Evolutionary conservation across 2,888 invertebrate genomes (phyloP).

Genomic region (Agelastica alni): DNA sequence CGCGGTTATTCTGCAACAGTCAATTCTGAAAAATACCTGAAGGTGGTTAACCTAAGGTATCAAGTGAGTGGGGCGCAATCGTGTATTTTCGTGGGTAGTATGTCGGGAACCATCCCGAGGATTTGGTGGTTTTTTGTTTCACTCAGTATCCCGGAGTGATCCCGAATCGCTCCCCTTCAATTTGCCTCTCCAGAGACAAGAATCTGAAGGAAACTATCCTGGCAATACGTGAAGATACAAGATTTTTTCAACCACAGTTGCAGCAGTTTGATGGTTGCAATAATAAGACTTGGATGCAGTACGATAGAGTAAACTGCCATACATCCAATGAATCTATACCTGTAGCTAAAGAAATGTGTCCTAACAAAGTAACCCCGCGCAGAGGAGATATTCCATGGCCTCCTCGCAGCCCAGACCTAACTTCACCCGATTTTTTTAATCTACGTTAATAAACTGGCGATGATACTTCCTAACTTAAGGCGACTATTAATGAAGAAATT

Average conservation of each 20-base stretch:
- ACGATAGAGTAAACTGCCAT: conserved; percentile 10
- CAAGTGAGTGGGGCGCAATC: too few species aligned
- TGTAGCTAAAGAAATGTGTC: neutral
- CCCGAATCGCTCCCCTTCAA: too few species aligned
- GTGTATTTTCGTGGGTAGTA: too few species aligned
- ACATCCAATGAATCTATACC: neutral
- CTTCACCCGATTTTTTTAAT: neutral
- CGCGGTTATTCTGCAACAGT: neutral
- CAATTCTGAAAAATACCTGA: neutral
- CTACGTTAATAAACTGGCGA: neutral
- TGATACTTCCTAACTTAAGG: conserved; percentile 1
- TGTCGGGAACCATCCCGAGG: too few species aligned
- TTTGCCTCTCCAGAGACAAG: too few species aligned
- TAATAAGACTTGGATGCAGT: conserved; percentile 7
- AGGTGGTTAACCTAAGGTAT: too few species aligned
- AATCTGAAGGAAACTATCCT: too few species aligned
- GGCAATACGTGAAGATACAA: too few species aligned
- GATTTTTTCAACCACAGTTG: conserved; percentile 9
- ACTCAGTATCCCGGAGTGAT: too few species aligned
- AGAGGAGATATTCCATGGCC: neutral
- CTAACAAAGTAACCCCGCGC: neutral
- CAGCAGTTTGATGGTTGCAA: conserved; percentile 10
- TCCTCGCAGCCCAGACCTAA: neutral
- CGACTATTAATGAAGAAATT: conserved; percentile 3
- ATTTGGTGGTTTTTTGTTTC: too few species aligned